Conservation (phyloP, 2,113 vertebrate genomes). For the Eolophus roseicapilla region DNA sequence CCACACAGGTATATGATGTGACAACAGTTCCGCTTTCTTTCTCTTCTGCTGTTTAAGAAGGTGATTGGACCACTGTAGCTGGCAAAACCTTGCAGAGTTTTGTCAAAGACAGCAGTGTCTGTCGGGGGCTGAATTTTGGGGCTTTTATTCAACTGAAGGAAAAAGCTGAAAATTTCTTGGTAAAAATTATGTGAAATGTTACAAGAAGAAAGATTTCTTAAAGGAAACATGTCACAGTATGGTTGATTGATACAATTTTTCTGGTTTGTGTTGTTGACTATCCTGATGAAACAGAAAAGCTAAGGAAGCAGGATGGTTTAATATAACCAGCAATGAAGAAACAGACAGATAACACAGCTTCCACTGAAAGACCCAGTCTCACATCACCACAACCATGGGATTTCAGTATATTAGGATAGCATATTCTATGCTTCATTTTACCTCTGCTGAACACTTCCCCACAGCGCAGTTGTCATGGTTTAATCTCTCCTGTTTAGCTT, state of each 20-base stretch:
- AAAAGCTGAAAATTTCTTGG: not conserved
- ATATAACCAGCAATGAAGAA: not conserved
- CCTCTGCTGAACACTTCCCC: not conserved
- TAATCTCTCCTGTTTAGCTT: not conserved
- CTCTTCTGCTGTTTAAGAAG: not conserved
- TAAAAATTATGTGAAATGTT: not conserved
- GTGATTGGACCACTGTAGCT: not conserved
- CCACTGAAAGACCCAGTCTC: not conserved
- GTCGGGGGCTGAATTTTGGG: not conserved
- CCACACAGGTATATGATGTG: accelerated
- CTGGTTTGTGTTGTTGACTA: not conserved
- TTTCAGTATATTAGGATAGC: not conserved
- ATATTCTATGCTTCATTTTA: accelerated
- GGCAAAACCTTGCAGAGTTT: not conserved
- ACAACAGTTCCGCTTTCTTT: not conserved
- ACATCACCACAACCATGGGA: not conserved
- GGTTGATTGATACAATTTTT: not conserved
- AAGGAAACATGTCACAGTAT: not conserved
- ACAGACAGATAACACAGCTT: not conserved
- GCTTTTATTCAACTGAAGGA: not conserved
- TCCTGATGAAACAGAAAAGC: not conserved
- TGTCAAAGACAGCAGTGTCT: not conserved
- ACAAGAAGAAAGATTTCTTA: not conserved
- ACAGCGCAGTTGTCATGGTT: not conserved
- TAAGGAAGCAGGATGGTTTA: not conserved